These are phyloP conservation scores for Heteromyza rotundicornis DNA, from an alignment of 2,888 invertebrate species.

Conservation along the genomic window DNA sequence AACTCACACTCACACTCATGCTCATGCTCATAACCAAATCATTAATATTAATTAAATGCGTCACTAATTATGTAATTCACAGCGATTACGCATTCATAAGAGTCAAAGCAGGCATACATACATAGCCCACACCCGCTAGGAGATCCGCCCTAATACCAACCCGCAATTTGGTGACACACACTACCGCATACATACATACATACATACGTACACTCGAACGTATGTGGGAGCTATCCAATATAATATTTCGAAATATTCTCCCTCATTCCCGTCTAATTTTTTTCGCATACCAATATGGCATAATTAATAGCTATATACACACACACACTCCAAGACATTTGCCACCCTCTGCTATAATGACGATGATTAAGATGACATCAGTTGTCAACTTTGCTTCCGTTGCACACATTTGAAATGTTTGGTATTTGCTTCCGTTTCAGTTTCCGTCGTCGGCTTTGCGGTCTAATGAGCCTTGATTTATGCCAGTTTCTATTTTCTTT, in stretches of 20 bases:
- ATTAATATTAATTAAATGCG: constrained; percentile 55
- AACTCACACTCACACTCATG: neutral
- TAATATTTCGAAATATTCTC: neutral
- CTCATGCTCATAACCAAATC: constrained; percentile 16
- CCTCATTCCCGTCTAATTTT: neutral
- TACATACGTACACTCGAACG: neutral
- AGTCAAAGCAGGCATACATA: constrained; percentile 9
- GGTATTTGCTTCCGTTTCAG: constrained; percentile 27
- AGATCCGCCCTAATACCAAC: neutral
- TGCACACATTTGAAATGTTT: constrained; percentile 29
- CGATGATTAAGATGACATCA: constrained; percentile 52
- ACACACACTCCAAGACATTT: neutral
- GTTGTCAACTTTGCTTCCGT: constrained; percentile 47
- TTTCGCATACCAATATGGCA: neutral
- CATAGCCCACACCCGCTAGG: constrained; percentile 30
- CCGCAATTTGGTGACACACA: too few relatives aligned
- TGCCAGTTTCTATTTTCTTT: constrained; percentile 25
- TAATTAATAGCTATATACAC: neutral
- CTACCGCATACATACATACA: neutral
- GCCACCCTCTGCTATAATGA: constrained; percentile 29
- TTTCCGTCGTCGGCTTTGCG: constrained; percentile 35
- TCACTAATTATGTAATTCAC: constrained; percentile 56
- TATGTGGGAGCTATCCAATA: neutral
- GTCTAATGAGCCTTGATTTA: constrained; percentile 54
- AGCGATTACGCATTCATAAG: constrained; percentile 42